These are phyloP conservation scores for Drosophila austrosaltans DNA, from an alignment of 2,888 invertebrate species.

Conservation along the genomic window DNA sequence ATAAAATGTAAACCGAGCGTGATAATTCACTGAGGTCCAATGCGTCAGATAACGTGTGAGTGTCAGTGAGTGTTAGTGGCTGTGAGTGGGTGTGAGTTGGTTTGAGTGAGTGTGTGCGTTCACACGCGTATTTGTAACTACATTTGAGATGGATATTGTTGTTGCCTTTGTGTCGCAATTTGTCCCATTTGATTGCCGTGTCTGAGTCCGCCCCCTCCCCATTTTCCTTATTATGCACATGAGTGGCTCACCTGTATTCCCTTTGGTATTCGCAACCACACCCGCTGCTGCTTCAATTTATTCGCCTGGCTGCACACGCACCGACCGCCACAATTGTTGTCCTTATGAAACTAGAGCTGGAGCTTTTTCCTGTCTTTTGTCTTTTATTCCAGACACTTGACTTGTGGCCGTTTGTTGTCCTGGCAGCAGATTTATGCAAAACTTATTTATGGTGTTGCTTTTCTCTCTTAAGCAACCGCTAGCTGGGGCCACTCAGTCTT, in stretches of 20 bases:
- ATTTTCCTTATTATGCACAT: neutral
- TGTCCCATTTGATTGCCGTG: slow-evolving; percentile 14
- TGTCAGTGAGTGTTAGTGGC: neutral
- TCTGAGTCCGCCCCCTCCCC: neutral
- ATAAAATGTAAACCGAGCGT: slow-evolving; percentile 67
- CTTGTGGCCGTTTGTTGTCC: slow-evolving; percentile 46
- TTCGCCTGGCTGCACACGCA: slow-evolving; percentile 50
- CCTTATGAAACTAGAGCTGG: neutral
- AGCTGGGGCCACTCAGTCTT: slow-evolving; percentile 23
- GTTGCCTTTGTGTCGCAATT: neutral
- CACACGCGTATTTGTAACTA: slow-evolving; percentile 20
- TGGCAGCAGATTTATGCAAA: slow-evolving; percentile 60
- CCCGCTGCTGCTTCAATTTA: slow-evolving; percentile 37
- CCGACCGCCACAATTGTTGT: slow-evolving; percentile 20
- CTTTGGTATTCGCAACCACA: slow-evolving; percentile 12
- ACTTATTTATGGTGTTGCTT: slow-evolving; percentile 50
- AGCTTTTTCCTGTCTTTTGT: slow-evolving; percentile 33
- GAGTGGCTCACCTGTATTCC: slow-evolving; percentile 12
- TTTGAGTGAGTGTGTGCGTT: slow-evolving; percentile 1
- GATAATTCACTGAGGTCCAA: slow-evolving; percentile 66
- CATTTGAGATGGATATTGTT: slow-evolving; percentile 5
- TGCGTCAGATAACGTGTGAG: slow-evolving; percentile 35
- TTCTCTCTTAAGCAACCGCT: slow-evolving; percentile 30
- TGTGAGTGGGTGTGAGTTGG: neutral
- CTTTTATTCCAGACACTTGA: slow-evolving; percentile 43